Percentiles rank a stretch among this genome's conserved stretches.
These are phyloP conservation scores for Eciton burchellii DNA, from an alignment of 1,140 invertebrate genomes.

Conservation along the genomic window DNA sequence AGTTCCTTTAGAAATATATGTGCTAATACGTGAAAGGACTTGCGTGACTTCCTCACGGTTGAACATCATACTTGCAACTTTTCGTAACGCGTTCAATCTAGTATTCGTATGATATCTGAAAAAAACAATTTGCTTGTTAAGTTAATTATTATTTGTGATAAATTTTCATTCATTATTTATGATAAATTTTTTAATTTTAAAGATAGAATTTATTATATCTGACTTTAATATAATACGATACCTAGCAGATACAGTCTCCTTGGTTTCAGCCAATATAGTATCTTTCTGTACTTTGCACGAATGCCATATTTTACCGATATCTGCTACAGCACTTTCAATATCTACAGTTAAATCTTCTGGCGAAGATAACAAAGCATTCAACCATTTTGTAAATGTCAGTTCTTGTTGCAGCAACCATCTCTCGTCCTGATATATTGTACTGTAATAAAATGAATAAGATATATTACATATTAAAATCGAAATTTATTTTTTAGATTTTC, in stretches of 20 bases:
- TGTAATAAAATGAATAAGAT: slow-evolving; percentile 57
- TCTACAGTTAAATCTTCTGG: slow-evolving; percentile 87
- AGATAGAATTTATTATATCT: neutral
- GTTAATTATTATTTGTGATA: neutral
- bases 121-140: slow-evolving; percentile 16
- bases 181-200: neutral
- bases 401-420: slow-evolving; percentile 93
- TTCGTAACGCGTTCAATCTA: slow-evolving; percentile 88
- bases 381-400: slow-evolving; percentile 93
- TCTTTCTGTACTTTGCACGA: slow-evolving; percentile 88
- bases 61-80: slow-evolving; percentile 87
- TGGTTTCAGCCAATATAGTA: slow-evolving; percentile 88
- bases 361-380: slow-evolving; percentile 94
- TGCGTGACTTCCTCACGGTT: slow-evolving; percentile 86
- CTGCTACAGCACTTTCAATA: slow-evolving; percentile 88
- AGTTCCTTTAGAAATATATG: slow-evolving; percentile 88
- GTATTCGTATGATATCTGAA: slow-evolving; percentile 88
- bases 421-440: slow-evolving; percentile 91
- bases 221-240: slow-evolving; percentile 27
- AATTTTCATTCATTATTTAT: too few relatives aligned
- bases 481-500: neutral
- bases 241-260: slow-evolving; percentile 88
- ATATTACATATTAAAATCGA: neutral
- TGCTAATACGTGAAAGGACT: slow-evolving; percentile 87
- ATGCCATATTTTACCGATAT: slow-evolving; percentile 91